These are phyloP conservation scores for Geophilus truncorum DNA, from an alignment of 2,888 invertebrate species.

Conservation along the genomic window DNA sequence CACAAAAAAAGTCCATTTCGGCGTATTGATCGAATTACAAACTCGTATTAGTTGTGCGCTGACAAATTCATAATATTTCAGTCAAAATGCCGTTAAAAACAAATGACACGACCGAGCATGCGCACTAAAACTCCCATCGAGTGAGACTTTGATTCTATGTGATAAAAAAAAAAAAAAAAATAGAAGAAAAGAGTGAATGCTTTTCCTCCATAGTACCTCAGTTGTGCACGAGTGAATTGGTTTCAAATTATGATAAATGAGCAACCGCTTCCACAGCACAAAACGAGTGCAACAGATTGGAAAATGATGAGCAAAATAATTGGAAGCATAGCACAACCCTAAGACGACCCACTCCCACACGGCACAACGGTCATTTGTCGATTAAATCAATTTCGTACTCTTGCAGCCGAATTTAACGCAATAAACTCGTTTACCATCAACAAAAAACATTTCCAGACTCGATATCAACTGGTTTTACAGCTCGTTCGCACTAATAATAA, in stretches of 20 bases:
- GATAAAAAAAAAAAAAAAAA: neutral
- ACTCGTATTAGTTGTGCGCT: neutral
- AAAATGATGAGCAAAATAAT: slow-evolving; percentile 20
- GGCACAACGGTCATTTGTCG: neutral
- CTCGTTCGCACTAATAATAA: neutral
- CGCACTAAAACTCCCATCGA: neutral
- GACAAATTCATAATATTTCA: slow-evolving; percentile 5
- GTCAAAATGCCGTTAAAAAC: slow-evolving; percentile 9
- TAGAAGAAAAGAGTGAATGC: neutral
- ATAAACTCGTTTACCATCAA: neutral
- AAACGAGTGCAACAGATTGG: neutral
- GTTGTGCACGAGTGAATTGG: slow-evolving; percentile 14
- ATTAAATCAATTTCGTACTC: neutral
- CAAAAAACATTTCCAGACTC: neutral
- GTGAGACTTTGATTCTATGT: neutral
- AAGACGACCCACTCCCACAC: neutral
- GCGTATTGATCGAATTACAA: neutral
- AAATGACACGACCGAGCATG: neutral
- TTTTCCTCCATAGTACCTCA: neutral
- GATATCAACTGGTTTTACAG: neutral
- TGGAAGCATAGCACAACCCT: neutral
- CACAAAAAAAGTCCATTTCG: neutral
- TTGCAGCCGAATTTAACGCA: neutral
- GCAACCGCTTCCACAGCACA: neutral
- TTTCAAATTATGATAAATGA: slow-evolving; percentile 20